phyloP scores from a whole-genome alignment of 2,888 invertebrate species.

The Gandaritis pyraliata region DNA sequence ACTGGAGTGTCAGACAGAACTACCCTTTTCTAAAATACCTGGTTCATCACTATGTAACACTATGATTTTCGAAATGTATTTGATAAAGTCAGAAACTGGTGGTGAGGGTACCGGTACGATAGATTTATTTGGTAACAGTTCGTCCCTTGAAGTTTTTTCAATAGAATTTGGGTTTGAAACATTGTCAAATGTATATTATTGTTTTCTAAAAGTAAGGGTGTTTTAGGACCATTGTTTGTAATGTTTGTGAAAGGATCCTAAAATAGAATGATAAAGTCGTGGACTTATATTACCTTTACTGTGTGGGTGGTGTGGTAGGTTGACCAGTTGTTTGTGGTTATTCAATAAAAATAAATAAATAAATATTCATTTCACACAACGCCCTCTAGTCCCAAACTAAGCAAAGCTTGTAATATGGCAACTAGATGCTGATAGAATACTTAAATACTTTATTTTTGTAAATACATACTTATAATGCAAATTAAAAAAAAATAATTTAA shows the following conservation, averaged over 20 bases:
- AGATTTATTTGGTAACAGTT: slow-evolving; percentile 25
- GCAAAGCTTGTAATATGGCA: too few relatives aligned
- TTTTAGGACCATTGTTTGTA: slow-evolving; percentile 2
- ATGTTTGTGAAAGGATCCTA: not conserved
- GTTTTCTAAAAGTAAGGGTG: slow-evolving; percentile 3
- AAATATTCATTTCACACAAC: too few relatives aligned
- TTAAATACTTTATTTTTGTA: too few relatives aligned
- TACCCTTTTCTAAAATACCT: too few relatives aligned
- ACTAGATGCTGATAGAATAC: too few relatives aligned
- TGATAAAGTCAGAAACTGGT: not conserved
- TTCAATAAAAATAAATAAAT: not conserved
- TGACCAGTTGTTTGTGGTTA: not conserved
- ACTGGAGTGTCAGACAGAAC: not conserved
- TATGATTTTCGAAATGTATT: not conserved
- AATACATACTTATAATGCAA: too few relatives aligned
- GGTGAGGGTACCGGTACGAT: slow-evolving; percentile 8
- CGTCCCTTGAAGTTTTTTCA: slow-evolving; percentile 1
- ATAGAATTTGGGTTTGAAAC: slow-evolving; percentile 7
- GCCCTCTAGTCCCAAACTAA: too few relatives aligned
- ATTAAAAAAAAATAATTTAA: too few relatives aligned
- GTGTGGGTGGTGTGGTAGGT: not conserved
- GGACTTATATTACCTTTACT: not conserved
- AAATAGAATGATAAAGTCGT: not conserved
- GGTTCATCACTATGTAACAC: too few relatives aligned
- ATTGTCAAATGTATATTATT: slow-evolving; percentile 3